A percentile compares a stretch with the other conserved stretches of the same genome.
Evolutionary conservation across 1,140 invertebrate species (phyloP).

Genomic region (Agrypnia vestita): DNA sequence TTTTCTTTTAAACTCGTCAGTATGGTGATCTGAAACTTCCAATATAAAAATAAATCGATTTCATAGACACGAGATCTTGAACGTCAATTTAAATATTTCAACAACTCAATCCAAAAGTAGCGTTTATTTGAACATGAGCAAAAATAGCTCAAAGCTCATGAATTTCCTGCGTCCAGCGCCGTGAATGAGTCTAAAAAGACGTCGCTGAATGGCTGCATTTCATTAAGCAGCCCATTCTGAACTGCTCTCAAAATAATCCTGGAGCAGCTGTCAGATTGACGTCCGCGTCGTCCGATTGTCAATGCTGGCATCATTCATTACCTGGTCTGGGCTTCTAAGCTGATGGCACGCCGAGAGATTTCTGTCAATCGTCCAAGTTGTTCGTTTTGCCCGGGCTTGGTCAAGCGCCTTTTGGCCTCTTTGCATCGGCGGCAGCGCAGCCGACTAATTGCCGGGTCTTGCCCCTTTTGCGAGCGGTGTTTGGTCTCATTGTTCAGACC

Average conservation of each 20-base stretch:
- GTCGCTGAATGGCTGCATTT: constrained; percentile 9
- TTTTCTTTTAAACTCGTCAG: too few species aligned
- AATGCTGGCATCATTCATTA: constrained; percentile 45
- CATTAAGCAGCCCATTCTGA: constrained; percentile 26
- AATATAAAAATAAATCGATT: too few species aligned
- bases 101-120: too few species aligned
- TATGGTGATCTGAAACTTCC: too few species aligned
- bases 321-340: constrained; percentile 34
- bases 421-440: not conserved
- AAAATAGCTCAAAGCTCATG: too few species aligned
- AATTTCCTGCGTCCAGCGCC: too few species aligned
- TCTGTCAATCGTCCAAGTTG: constrained; percentile 37
- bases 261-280: constrained; percentile 15
- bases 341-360: constrained; percentile 6
- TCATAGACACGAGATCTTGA: too few species aligned
- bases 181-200: too few species aligned
- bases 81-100: too few species aligned
- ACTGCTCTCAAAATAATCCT: not conserved
- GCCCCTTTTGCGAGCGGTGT: not conserved
- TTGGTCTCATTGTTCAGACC: constrained; percentile 8
- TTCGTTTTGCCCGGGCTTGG: not conserved
- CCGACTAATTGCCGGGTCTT: not conserved
- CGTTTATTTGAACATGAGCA: too few species aligned
- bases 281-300: constrained; percentile 40
- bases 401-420: not conserved